Base-by-base conservation (phyloP, 2,113 vertebrate genomes). In the Hydrolagus affinis region DNA sequence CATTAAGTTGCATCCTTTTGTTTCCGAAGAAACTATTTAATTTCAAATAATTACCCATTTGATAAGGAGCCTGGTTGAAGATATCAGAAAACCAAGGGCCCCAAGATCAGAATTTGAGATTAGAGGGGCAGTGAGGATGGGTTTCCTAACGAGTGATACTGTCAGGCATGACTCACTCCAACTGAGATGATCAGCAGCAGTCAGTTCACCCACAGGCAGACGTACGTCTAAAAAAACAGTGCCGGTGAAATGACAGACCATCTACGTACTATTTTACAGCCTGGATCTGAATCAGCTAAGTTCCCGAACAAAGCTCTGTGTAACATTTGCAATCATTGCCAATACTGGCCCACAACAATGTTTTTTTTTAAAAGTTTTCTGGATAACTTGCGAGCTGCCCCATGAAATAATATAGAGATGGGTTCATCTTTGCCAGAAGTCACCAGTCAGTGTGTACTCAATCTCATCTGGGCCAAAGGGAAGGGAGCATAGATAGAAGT, bases 221-320 rank as follows among this genome's bases (percentile, higher is more conserved):
- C 30, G 19, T 23, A 66, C 28, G 19, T 83, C 25, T 66, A 14
- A 44, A 44, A 14, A 44, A 44, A 44, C 44, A 44, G 30, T 64
- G 25, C 60, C 44, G 72, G 8, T 9, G 62, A 83, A 11, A 19
- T 17, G 14, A 66, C 19, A 30, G 23, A 66, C 19, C 2, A 19
- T 1, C 25, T 19, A 8, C 8, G 30, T 23, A 19, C 25, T 66
- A 83, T 12, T 30, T 66, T 64, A 83, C 60, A 66, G 30, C 30
- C 77, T 66, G 25, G 25, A 30, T 66, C 77, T 66, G 25, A 15
- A 30, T 83, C 77, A 83, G 62, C 28, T 62, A 83, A 28, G n/a
- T 0, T 83, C 77, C 25, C 10, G 77, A 19, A 17, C 64, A 14
- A 77, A 8, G 57, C 62, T 17, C 30, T 8, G 14, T 59, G 44